Base-by-base conservation (phyloP, 2,113 vertebrate genomes). In the Pluvialis apricaria region DNA sequence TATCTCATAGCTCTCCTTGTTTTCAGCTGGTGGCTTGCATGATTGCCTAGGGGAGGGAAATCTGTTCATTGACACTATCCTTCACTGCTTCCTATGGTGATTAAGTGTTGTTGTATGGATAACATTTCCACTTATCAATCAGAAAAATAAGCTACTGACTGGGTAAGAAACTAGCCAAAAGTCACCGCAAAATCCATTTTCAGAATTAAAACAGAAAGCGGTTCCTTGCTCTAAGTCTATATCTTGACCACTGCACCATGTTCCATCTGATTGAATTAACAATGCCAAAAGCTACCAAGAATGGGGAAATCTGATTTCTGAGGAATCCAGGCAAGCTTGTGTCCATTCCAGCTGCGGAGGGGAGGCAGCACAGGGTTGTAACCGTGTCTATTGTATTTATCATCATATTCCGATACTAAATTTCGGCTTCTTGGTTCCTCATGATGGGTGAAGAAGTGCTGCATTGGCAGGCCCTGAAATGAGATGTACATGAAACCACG, bases 401-500 rank as follows among this genome's bases (percentile, higher is more conserved):
- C 98, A 0, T 98, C 98, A 4, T 98, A 98, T 1, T 98, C 96
- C 4, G 98, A 97, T 58, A 98, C 98, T 66, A 98, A 93, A 85
- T 98, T 93, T 65, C 90, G 79, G 57, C 95, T 95, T 14, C 83
- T 82, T 40, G 97, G 95, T 13, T 97, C 97, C 36, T 93, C 86
- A 19, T 97, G 97, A 61, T 98, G 98, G 62, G 82, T 96, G 60
- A 98, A 94, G 34, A 99, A 92, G 51, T 96, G 96, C 91, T 97
- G 97, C 47, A 60, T 90, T 22, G 98, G 98, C 92, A 99, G 97
- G 24, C 98, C 99, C 99, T 98, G 91, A 51, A 98, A 97, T 40
- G 83, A 92, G 88, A 96, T 6, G 36, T 11, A 69, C 6, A 4
- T 1, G 16, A 47, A 92, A 34, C 60, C 4, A 2, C 20, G 31